phyloP scores from a whole-genome alignment of 92 coral and sea anemone genomes.

The Zoanthus sociatus region DNA sequence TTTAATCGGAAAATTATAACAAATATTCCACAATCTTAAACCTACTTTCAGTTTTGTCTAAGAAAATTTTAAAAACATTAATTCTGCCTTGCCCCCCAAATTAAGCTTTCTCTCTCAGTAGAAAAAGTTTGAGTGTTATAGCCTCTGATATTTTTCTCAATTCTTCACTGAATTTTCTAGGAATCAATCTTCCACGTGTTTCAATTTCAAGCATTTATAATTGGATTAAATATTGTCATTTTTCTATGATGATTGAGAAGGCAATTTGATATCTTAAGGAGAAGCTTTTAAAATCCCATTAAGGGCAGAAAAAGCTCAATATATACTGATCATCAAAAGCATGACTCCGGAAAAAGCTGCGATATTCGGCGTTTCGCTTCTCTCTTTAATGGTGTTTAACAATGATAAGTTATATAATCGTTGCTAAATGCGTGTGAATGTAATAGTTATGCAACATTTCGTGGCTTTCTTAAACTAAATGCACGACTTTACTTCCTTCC shows the following conservation, averaged over 20 bases:
- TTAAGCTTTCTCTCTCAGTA: too few species aligned
- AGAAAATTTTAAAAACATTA: too few species aligned
- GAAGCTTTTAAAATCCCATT: slow-evolving; percentile 42
- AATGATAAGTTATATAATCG: neutral
- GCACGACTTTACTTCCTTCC: neutral
- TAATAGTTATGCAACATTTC: neutral
- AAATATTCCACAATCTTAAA: too few species aligned
- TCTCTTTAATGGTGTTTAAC: neutral
- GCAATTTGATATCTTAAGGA: slow-evolving; percentile 15
- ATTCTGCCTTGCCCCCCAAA: too few species aligned
- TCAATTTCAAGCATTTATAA: too few species aligned
- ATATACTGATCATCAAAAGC: neutral
- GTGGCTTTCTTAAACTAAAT: neutral
- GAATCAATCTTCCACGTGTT: too few species aligned
- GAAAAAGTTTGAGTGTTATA: too few species aligned
- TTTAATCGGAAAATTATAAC: too few species aligned
- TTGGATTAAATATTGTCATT: neutral
- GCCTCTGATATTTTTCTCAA: too few species aligned
- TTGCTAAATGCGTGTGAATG: neutral
- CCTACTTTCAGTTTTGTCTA: too few species aligned
- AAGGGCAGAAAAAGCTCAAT: neutral
- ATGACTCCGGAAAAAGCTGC: neutral
- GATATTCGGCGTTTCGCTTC: neutral
- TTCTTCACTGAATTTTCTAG: too few species aligned
- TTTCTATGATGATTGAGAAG: slow-evolving; percentile 5